A percentile compares a stretch with the other conserved stretches of the same genome.
Evolutionary conservation across 2,888 invertebrate genomes (phyloP).

Genomic region (Hemaris fuciformis): DNA sequence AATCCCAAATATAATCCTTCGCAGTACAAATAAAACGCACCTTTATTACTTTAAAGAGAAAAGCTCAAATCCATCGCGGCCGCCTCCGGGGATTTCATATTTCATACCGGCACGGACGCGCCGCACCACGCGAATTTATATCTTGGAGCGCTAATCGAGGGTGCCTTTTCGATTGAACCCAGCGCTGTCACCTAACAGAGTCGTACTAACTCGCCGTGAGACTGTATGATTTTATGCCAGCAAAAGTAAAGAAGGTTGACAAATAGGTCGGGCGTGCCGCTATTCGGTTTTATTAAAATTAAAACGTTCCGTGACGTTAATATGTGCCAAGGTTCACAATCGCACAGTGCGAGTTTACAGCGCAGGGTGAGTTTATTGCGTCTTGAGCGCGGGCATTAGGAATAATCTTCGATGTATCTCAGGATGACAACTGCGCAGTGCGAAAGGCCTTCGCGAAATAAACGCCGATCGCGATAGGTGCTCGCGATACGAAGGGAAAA

Average conservation of each 20-base stretch:
- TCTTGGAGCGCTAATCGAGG: constrained; percentile 70
- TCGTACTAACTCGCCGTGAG: constrained; percentile 65
- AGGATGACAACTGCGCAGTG: constrained; percentile 47
- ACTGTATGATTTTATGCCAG: constrained; percentile 78
- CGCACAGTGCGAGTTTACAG: constrained; percentile 61
- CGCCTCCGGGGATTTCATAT: constrained; percentile 66
- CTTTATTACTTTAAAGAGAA: constrained; percentile 79
- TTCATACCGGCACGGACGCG: constrained; percentile 59
- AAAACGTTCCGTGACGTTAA: constrained; percentile 75
- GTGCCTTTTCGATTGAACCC: constrained; percentile 61
- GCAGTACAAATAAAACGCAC: constrained; percentile 76
- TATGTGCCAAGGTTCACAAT: constrained; percentile 67
- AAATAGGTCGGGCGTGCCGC: constrained; percentile 79
- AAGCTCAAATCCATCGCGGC: constrained; percentile 72
- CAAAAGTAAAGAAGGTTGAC: constrained; percentile 81
- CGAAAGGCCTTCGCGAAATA: constrained; percentile 32
- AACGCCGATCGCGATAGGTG: constrained; percentile 29
- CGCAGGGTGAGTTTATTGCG: constrained; percentile 74
- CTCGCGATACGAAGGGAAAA: constrained; percentile 37
- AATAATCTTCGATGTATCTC: constrained; percentile 65
- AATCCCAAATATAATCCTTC: constrained; percentile 78
- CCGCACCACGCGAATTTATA: constrained; percentile 73
- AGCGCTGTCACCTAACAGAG: constrained; percentile 40
- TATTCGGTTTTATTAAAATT: constrained; percentile 81
- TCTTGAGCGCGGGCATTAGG: constrained; percentile 70